These are phyloP conservation scores for Leptobrachium ailaonicum DNA, from an alignment of 2,113 vertebrate genomes.

Conservation along the genomic window DNA sequence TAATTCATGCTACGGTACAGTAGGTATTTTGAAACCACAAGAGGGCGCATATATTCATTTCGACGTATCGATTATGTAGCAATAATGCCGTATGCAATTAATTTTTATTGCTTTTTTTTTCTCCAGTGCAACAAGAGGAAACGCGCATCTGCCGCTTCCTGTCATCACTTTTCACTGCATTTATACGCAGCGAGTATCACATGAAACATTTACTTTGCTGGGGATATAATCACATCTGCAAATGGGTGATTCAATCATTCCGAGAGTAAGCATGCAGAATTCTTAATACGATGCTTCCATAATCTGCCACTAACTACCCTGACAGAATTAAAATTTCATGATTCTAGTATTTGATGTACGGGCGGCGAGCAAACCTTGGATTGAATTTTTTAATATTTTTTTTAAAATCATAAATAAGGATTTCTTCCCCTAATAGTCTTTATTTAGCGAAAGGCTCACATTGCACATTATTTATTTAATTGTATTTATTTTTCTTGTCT, in stretches of 20 bases:
- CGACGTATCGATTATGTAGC: neutral
- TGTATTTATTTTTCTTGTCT: too few relatives aligned
- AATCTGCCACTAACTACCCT: conserved; percentile 2
- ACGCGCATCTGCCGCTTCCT: conserved; percentile 25
- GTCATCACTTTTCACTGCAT: conserved; percentile 36
- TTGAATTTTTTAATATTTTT: neutral
- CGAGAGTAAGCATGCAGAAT: conserved; percentile 15
- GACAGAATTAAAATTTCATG: conserved; percentile 13
- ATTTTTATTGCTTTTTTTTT: conserved; percentile 20
- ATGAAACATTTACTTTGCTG: conserved; percentile 45
- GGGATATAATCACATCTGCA: conserved; percentile 38
- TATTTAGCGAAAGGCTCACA: conserved; percentile 13
- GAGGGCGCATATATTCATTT: conserved; percentile 8
- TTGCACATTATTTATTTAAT: conserved; percentile 22
- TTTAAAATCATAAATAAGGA: neutral
- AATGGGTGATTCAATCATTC: conserved; percentile 10
- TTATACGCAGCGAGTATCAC: conserved; percentile 25
- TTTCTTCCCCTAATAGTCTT: neutral
- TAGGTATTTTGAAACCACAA: conserved; percentile 3
- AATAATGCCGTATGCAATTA: conserved; percentile 29
- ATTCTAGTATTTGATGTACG: conserved; percentile 8
- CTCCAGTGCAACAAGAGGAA: neutral
- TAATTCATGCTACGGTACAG: neutral
- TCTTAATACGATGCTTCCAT: neutral
- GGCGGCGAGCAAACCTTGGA: neutral